Evolutionary conservation across 2,113 vertebrate species (phyloP).

Genomic region (Salminus brasiliensis): DNA sequence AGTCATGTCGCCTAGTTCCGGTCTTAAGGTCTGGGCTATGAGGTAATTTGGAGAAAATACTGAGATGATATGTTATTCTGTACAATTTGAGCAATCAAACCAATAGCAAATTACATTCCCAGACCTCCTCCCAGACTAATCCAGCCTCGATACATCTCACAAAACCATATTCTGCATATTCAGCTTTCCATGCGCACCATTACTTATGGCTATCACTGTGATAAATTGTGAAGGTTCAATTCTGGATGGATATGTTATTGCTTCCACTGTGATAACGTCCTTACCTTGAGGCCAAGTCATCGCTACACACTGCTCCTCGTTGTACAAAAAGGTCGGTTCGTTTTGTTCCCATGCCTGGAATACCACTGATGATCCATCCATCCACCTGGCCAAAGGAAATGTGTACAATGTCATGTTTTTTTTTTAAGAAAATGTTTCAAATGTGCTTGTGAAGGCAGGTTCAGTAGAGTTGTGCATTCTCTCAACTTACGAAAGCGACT

Average conservation of each 20-base stretch:
- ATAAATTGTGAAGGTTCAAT: no score
- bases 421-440: not conserved
- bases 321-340: slow-evolving; percentile 84
- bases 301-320: slow-evolving; percentile 87
- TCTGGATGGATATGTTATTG: not conserved
- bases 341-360: slow-evolving; percentile 85
- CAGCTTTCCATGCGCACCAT: no score
- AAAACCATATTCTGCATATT: no score
- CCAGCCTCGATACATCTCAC: no score
- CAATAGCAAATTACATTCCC: no score
- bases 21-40: no score
- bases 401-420: not conserved
- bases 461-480: not conserved
- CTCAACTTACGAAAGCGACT: slow-evolving; percentile 80
- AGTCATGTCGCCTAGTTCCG: no score
- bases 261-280: slow-evolving; percentile 66
- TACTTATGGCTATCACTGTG: no score
- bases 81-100: no score
- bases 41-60: no score
- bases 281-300: slow-evolving; percentile 84
- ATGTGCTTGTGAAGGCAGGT: not conserved
- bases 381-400: slow-evolving; percentile 80
- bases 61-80: no score
- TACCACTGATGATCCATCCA: slow-evolving; percentile 81
- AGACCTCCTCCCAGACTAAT: no score